These are phyloP conservation scores for Hassar affinis DNA, from an alignment of 2,113 vertebrate genomes.

Conservation along the genomic window DNA sequence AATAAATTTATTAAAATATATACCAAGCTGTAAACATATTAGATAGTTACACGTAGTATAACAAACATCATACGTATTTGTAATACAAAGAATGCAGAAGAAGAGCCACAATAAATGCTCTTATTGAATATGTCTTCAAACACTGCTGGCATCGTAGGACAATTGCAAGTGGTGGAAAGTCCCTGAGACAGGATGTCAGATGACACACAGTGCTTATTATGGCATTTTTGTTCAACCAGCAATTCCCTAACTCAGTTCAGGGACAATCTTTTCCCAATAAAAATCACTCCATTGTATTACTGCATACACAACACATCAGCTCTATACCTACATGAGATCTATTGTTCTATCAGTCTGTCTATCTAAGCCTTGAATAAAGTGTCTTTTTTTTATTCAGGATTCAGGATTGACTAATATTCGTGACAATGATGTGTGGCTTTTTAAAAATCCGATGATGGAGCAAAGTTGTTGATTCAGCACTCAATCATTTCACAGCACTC, in stretches of 20 bases:
- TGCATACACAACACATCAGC: not conserved
- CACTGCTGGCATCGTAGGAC: not conserved
- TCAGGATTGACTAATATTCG: not conserved
- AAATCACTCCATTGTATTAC: not conserved
- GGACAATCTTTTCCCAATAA: not conserved
- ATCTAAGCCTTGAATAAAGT: not conserved
- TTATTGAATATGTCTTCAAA: not conserved
- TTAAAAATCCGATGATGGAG: not conserved
- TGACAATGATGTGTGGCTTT: slow-evolving; percentile 25
- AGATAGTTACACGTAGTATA: not conserved
- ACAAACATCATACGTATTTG: not conserved
- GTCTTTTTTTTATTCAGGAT: not conserved
- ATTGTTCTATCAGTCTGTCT: not conserved
- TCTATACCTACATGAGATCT: not conserved
- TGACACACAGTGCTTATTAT: not conserved
- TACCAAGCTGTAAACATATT: not conserved
- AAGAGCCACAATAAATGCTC: not conserved
- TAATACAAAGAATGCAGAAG: not conserved
- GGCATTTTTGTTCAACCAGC: not conserved
- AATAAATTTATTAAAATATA: not conserved
- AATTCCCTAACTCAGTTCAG: not conserved
- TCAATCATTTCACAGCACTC: slow-evolving; percentile 28
- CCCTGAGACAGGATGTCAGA: slow-evolving; percentile 13
- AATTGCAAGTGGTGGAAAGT: not conserved
- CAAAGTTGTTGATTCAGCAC: slow-evolving; percentile 16